A percentile compares a stretch with the other conserved stretches of the same genome.
phyloP scores from a whole-genome alignment of 1,140 invertebrate genomes.

The Eulimnadia texana region DNA sequence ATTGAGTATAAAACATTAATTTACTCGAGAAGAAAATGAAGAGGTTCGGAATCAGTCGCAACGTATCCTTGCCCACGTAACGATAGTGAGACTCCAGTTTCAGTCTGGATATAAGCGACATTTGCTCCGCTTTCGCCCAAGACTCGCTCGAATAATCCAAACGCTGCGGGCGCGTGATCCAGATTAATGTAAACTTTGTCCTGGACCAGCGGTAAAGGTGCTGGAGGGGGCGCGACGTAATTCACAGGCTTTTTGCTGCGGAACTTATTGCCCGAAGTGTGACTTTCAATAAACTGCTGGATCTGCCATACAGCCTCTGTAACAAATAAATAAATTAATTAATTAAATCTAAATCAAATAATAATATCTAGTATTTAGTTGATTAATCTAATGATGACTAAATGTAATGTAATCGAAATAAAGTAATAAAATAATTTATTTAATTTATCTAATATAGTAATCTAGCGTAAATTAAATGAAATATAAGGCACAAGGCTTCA shows the following conservation, averaged over 20 bases:
- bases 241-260: background rate
- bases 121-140: background rate
- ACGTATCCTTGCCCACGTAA: background rate
- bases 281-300: slow-evolving; percentile 1
- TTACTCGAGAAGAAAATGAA: slow-evolving; percentile 11
- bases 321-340: background rate
- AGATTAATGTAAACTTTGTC: slow-evolving; percentile 8
- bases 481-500: too few species aligned
- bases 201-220: background rate
- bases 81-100: background rate
- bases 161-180: slow-evolving; percentile 2
- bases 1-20: too few species aligned
- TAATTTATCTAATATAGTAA: too few species aligned
- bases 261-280: slow-evolving; percentile 1
- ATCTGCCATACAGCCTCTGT: slow-evolving; percentile 3
- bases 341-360: background rate
- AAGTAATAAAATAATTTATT: too few species aligned
- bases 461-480: too few species aligned
- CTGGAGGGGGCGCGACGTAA: background rate
- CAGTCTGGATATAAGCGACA: slow-evolving; percentile 1
- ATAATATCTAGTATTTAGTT: background rate
- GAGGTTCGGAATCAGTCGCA: slow-evolving; percentile 5
- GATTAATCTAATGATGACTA: too few species aligned
- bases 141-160: background rate
- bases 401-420: too few species aligned